phyloP scores from a whole-genome alignment of 2,888 invertebrate species.

The Mechanitis mazaeus region DNA sequence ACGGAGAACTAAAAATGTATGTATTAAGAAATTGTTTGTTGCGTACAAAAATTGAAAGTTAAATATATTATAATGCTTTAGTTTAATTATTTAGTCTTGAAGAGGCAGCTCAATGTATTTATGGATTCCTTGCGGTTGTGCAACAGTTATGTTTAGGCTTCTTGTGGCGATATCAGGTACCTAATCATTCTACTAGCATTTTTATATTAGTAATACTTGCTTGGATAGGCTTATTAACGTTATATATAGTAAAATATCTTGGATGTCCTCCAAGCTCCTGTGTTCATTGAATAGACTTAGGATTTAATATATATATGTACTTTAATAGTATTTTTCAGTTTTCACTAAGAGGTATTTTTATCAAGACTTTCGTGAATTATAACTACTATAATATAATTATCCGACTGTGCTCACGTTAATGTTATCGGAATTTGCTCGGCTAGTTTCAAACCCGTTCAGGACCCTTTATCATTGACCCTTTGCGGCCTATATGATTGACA shows the following conservation, averaged over 20 bases:
- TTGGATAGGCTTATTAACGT: not conserved
- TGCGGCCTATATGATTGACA: no score
- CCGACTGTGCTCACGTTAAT: no score
- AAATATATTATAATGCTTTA: conserved; percentile 13
- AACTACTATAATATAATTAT: no score
- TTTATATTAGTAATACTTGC: conserved; percentile 10
- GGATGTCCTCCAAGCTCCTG: conserved; percentile 52
- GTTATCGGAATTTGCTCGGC: no score
- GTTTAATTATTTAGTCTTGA: conserved; percentile 26
- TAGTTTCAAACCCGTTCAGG: no score
- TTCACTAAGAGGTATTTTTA: no score
- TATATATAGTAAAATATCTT: conserved; percentile 7
- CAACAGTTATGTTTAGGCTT: conserved; percentile 34
- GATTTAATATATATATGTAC: conserved; percentile 27
- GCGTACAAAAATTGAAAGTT: conserved; percentile 7
- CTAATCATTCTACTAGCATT: conserved; percentile 36
- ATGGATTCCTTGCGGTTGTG: conserved; percentile 29
- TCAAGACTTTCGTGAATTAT: no score
- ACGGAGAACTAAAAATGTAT: no score
- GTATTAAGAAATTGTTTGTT: not conserved
- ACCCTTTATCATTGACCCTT: no score
- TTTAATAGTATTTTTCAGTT: conserved; percentile 19
- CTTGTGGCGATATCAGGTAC: conserved; percentile 34
- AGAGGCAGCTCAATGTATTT: conserved; percentile 43
- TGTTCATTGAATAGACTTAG: conserved; percentile 64